A percentile compares a stretch with the other conserved stretches of the same genome.
These are phyloP conservation scores for Drosophila sturtevanti DNA, from an alignment of 1,140 invertebrate species.

Conservation along the genomic window DNA sequence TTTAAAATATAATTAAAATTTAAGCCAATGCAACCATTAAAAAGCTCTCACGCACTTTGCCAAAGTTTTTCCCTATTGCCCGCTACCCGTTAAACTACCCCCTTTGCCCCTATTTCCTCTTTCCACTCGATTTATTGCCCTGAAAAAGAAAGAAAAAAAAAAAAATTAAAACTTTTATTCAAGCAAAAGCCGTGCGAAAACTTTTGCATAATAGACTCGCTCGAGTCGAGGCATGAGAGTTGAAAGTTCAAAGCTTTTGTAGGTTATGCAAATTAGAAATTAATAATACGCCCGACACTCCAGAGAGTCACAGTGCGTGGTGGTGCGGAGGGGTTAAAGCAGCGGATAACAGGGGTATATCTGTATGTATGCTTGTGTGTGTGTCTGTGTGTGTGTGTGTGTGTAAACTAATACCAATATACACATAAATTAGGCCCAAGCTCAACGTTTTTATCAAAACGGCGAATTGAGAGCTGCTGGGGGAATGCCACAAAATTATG, in stretches of 20 bases:
- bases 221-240: constrained; percentile 52
- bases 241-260: constrained; percentile 80
- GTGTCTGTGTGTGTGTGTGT: not conserved
- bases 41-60: constrained; percentile 55
- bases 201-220: constrained; percentile 72
- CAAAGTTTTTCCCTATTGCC: constrained; percentile 25
- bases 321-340: not conserved
- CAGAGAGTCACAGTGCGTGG: constrained; percentile 1
- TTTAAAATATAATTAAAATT: constrained; percentile 56
- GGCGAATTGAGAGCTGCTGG: constrained; percentile 30
- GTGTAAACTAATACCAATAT: constrained; percentile 66
- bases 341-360: not conserved
- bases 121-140: constrained; percentile 74
- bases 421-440: constrained; percentile 75
- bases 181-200: constrained; percentile 41
- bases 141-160: constrained; percentile 57
- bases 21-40: constrained; percentile 55
- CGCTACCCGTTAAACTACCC: constrained; percentile 27
- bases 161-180: constrained; percentile 51
- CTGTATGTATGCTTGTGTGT: not conserved
- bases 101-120: constrained; percentile 35
- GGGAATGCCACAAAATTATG: constrained; percentile 76
- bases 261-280: constrained; percentile 80
- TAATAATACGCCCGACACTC: constrained; percentile 63
- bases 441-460: constrained; percentile 75